Evolutionary conservation across 2,113 vertebrate species (phyloP), one percentile per base, ranked within the genome.

Genomic region (Cervus canadensis): DNA sequence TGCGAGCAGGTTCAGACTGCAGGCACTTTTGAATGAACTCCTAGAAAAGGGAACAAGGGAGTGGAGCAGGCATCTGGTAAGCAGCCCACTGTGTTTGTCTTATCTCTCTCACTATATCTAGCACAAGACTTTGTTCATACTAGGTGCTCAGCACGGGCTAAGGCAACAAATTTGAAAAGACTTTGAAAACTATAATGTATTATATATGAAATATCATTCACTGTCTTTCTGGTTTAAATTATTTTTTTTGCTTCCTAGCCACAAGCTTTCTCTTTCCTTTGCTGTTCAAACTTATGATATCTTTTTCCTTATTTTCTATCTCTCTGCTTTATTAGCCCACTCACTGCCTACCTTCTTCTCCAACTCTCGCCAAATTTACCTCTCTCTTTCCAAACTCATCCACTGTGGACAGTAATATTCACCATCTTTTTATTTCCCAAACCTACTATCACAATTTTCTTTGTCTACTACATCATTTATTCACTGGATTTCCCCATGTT

Each of bases 21-120:
- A 99, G 98, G 99, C 99, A 99, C 99, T 99, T 99, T 97, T 99
- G 99, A 97, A 99, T 99, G 94, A 99, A 99, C 97, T 99, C 99
- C 99, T 99, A 83, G 6, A 88, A 87, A 25, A 84, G 57, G 26
- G 2, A 97, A 91, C 28, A 43, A 28, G 0, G 86, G 87, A 67
- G 15, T 64, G 10, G 28, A 95, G 25, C 82, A 59, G 79, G 60
- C 74, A 90, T 56, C 57, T 62, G 50, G 79, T 50, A 97, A 88
- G 50, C 26, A 57, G 7, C 10, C 13, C 57, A 36, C 19, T 60
- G 13, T 30, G 28, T 45, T 64, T 78, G 59, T 14, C 60, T 52
- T 21, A 0, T n/a, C 17, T 23, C 89, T 52, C 74, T 91, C 89
- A 50, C 11, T 79, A 6, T n/a, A 43, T 54, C 71, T 43, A 92